Percentiles rank a stretch among this genome's conserved stretches.
phyloP scores from a whole-genome alignment of 1,140 invertebrate genomes.

The Drosophila lacteicornis region DNA sequence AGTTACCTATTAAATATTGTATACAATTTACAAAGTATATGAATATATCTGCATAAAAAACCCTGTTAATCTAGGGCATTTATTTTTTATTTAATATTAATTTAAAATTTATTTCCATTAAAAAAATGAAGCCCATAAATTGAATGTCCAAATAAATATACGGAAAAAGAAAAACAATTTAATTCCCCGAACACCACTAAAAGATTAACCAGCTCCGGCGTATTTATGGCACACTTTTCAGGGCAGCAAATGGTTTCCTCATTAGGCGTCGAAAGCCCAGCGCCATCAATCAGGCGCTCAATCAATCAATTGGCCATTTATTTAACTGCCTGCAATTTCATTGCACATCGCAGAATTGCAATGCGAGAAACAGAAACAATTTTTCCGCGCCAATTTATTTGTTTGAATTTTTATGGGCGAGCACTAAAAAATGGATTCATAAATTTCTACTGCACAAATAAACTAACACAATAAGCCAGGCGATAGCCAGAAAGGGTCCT shows the following conservation, averaged over 20 bases:
- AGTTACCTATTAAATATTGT: not conserved
- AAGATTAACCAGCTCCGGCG: conserved; percentile 20
- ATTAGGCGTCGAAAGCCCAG: conserved; percentile 38
- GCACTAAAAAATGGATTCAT: conserved; percentile 48
- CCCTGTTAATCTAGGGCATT: not conserved
- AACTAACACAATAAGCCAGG: conserved; percentile 46
- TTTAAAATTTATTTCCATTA: not conserved
- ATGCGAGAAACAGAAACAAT: conserved; percentile 15
- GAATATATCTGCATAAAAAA: too few species aligned
- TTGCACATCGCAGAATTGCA: conserved; percentile 36
- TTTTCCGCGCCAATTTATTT: conserved; percentile 33
- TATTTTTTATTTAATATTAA: not conserved
- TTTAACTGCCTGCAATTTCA: conserved; percentile 58
- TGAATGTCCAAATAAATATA: not conserved
- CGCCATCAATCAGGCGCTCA: conserved; percentile 63
- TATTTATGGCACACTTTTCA: conserved; percentile 42
- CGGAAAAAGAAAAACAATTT: not conserved
- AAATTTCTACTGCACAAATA: conserved; percentile 42
- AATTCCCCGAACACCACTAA: conserved; percentile 3
- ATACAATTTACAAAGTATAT: not conserved
- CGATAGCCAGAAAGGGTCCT: not conserved
- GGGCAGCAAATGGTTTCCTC: conserved; percentile 33
- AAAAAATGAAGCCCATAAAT: not conserved
- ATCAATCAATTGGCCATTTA: conserved; percentile 69
- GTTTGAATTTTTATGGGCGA: conserved; percentile 38